phyloP scores from a whole-genome alignment of 2,113 vertebrate species.

The Ciconia boyciana region DNA sequence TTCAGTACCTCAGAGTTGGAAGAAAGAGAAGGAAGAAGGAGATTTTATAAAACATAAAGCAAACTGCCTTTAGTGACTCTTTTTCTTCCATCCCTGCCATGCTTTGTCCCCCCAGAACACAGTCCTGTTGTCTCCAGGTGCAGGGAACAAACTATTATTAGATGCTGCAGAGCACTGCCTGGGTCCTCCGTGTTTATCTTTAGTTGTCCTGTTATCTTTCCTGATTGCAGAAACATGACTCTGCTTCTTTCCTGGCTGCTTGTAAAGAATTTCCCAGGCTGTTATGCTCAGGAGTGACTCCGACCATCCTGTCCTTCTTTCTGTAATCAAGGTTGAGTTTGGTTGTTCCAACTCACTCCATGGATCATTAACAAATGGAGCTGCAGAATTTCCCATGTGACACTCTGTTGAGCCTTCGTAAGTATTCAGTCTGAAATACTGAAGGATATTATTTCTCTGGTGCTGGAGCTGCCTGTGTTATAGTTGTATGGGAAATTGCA shows the following conservation, averaged over 20 bases:
- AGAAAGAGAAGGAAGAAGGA: neutral
- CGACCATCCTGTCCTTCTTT: neutral
- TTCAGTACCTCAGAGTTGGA: neutral
- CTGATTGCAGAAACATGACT: neutral
- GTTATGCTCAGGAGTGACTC: neutral
- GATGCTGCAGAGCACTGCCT: neutral
- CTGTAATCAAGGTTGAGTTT: neutral
- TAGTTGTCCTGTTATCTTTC: neutral
- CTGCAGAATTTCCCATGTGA: neutral
- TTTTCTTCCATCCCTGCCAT: neutral
- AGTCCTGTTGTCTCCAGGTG: neutral
- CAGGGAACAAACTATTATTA: neutral
- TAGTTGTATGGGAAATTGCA: neutral
- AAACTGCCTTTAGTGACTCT: neutral
- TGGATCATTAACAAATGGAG: neutral
- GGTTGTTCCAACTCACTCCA: neutral
- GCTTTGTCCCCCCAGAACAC: neutral
- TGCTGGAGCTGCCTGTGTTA: neutral
- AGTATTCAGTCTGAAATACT: neutral
- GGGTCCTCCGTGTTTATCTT: neutral
- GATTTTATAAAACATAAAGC: neutral
- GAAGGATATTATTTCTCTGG: neutral
- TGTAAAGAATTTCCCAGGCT: neutral
- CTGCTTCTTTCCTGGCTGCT: neutral
- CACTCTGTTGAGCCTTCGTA: neutral